A percentile compares a stretch with the other conserved stretches of the same genome.
Conservation (phyloP, 2,113 vertebrate species). For the Zosterops hypoxanthus region DNA sequence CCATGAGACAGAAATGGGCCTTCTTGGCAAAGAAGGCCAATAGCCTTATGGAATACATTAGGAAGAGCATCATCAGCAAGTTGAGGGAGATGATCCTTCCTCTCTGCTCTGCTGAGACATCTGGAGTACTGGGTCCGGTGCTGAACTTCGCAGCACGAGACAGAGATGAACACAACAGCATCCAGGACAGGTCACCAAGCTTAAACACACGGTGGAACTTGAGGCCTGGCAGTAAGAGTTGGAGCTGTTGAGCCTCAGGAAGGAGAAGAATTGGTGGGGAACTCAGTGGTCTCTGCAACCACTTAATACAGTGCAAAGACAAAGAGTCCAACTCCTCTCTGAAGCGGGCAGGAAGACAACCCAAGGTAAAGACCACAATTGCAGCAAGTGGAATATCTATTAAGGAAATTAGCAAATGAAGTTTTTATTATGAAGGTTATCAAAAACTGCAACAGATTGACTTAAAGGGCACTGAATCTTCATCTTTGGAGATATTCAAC, state of each 20-base stretch:
- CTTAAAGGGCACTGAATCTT: background rate
- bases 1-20: background rate
- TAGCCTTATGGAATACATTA: background rate
- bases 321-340: background rate
- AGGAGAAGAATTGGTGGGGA: background rate
- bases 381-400: background rate
- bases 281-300: background rate
- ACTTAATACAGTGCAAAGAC: background rate
- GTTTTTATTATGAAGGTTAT: background rate
- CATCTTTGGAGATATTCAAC: background rate
- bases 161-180: background rate
- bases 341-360: background rate
- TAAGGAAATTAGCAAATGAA: background rate
- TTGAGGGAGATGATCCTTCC: background rate
- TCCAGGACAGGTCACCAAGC: background rate
- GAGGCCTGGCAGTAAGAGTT: background rate
- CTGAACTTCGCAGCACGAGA: background rate
- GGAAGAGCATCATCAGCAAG: background rate
- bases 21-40: background rate
- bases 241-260: background rate
- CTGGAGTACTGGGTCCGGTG: too few species aligned
- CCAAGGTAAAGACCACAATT: background rate
- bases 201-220: rapidly evolving
- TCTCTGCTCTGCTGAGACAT: background rate
- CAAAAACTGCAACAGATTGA: background rate